Evolutionary conservation across 2,888 invertebrate genomes (phyloP).

Genomic region (Microctonus brassicae): DNA sequence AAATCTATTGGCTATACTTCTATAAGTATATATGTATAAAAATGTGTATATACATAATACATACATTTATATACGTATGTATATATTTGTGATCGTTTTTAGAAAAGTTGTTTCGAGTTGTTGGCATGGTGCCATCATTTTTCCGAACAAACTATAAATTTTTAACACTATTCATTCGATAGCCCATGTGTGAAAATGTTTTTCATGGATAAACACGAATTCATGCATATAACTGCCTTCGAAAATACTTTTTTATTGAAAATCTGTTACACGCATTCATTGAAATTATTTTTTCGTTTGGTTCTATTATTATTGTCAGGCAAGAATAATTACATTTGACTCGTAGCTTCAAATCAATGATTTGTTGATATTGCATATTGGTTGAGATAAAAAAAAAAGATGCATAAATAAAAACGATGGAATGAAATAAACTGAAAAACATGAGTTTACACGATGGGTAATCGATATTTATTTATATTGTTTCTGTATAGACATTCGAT

Average conservation of each 20-base stretch:
- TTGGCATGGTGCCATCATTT: constrained; percentile 29
- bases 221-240: background rate
- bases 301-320: constrained; percentile 11
- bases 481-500: background rate
- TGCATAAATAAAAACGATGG: background rate
- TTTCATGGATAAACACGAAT: background rate
- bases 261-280: constrained; percentile 12
- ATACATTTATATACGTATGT: background rate
- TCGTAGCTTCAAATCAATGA: constrained; percentile 3
- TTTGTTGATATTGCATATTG: constrained; percentile 9
- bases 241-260: constrained; percentile 21
- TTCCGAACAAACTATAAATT: constrained; percentile 28
- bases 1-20: constrained; percentile 13
- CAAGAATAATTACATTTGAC: constrained; percentile 21
- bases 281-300: constrained; percentile 8
- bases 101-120: constrained; percentile 8
- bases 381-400: background rate
- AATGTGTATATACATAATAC: no score
- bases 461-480: background rate
- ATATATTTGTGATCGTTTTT: constrained; percentile 15
- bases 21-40: background rate
- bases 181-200: constrained; percentile 20
- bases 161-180: constrained; percentile 28
- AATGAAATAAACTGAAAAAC: constrained; percentile 19
- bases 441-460: background rate